phyloP scores from a whole-genome alignment of 2,888 invertebrate species.

The Galeruca laticollis region DNA sequence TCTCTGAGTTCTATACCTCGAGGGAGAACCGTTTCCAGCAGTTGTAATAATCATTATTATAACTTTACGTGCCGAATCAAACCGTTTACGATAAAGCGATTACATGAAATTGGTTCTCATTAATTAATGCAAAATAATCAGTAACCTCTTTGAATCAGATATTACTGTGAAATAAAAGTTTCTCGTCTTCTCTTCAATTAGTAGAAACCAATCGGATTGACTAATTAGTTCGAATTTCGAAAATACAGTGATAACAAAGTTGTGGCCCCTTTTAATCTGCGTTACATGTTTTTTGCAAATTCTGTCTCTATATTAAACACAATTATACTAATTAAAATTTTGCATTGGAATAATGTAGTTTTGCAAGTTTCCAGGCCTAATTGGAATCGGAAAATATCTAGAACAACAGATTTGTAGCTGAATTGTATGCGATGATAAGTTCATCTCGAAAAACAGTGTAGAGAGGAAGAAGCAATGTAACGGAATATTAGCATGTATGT shows the following conservation, averaged over 20 bases:
- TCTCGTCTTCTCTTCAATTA: slow-evolving; percentile 44
- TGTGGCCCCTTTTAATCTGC: slow-evolving; percentile 26
- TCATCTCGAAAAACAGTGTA: too few relatives aligned
- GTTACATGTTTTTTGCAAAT: not conserved
- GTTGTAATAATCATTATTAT: slow-evolving; percentile 42
- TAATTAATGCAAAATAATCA: slow-evolving; percentile 48
- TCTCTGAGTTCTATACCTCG: slow-evolving; percentile 14
- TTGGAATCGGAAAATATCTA: too few relatives aligned
- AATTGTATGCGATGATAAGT: too few relatives aligned
- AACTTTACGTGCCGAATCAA: slow-evolving; percentile 49
- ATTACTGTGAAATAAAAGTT: slow-evolving; percentile 44
- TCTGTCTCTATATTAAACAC: not conserved
- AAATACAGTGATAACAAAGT: slow-evolving; percentile 37
- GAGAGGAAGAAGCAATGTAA: too few relatives aligned
- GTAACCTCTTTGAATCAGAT: slow-evolving; percentile 45
- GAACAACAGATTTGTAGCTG: too few relatives aligned
- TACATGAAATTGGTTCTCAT: slow-evolving; percentile 40
- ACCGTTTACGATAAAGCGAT: slow-evolving; percentile 44
- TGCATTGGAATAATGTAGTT: not conserved
- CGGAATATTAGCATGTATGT: too few relatives aligned
- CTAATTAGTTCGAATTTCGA: slow-evolving; percentile 42
- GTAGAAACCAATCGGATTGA: slow-evolving; percentile 27
- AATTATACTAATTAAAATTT: not conserved
- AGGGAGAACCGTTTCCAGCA: slow-evolving; percentile 37
- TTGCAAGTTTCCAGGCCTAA: too few relatives aligned